Evolutionary conservation across 2,888 invertebrate species (phyloP), one percentile per base, ranked within the genome.

Genomic region (Bedellia somnulentella): DNA sequence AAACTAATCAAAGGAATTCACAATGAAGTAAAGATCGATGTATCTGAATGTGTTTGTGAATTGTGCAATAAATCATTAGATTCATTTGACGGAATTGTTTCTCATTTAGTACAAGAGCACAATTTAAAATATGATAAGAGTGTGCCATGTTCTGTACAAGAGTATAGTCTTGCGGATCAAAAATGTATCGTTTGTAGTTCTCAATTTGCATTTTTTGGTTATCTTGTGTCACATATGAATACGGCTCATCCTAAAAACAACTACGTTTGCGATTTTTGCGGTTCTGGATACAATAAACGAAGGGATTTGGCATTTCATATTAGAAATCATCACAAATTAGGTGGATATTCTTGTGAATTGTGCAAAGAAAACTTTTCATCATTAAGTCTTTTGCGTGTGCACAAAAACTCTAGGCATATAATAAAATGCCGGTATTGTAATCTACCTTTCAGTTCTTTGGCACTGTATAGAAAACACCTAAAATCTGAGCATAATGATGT

Each of bases 351-450:
- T 2, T 71, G 73, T 33, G 50, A 57, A 13, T 44, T 57, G 13
- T 71, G 71, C 32, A 31, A 49, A 0, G 42, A 53, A 17, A 45
- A 41, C 4, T 68, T 57, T 24, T 45, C 51, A 13, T 49, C 53
- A 0, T 46, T 45, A 6, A 31, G 39, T 0, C 35, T 44, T 4
- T 36, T 59, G 12, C 41, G 49, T 1, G 45, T 43, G 12, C 71
- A 71, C 39, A 45, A 49, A 28, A 56, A 57, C 15, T 49, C 42
- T 14, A 45, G 42, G n/a, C 70, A 70, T 39, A 56, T 51, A 18
- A 50, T 53, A 9, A 52, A 55, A 35, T 70, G 73, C 29, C 55
- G 53, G 27, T 47, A 42, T 14, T 71, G 71, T 17, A 47, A 50
- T 3, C 32, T 45, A 2, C 46, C 46, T 3, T 68, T 67, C 22